These are phyloP conservation scores for Sterrhoptilus dennistouni DNA, from an alignment of 2,113 vertebrate genomes.

Conservation along the genomic window DNA sequence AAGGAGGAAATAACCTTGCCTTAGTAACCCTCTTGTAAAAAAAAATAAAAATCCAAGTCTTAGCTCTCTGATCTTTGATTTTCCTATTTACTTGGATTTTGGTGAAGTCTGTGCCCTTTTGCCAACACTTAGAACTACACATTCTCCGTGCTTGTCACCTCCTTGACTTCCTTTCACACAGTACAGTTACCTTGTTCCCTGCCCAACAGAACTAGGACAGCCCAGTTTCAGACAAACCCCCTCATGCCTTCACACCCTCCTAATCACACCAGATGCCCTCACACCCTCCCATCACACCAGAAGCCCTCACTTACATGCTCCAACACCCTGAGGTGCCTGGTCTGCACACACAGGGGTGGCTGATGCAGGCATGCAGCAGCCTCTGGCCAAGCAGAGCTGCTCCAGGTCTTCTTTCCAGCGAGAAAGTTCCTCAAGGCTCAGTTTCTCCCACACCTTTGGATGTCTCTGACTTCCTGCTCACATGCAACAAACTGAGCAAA, in stretches of 20 bases:
- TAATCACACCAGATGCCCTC: not conserved
- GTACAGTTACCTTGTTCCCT: not conserved
- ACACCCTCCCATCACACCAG: not conserved
- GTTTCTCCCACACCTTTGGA: not conserved
- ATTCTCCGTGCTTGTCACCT: not conserved
- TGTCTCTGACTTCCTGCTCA: not conserved
- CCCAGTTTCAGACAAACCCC: not conserved
- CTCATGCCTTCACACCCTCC: not conserved
- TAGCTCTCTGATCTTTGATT: not conserved
- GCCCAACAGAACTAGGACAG: not conserved
- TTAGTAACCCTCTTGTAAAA: not conserved
- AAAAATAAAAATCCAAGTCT: too few relatives aligned
- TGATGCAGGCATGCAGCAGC: not conserved
- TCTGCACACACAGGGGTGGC: too few relatives aligned
- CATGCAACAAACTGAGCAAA: not conserved
- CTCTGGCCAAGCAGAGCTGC: not conserved
- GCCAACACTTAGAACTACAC: not conserved
- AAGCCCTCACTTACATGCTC: not conserved
- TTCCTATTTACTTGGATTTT: not conserved
- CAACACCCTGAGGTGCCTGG: not conserved
- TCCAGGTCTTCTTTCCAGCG: not conserved
- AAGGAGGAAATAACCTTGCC: not conserved
- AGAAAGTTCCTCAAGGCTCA: not conserved
- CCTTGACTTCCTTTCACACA: not conserved
- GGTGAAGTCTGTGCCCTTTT: not conserved